Base-by-base conservation (phyloP, 2,797 vertebrate species). In the Arnoldichthys spilopterus region DNA sequence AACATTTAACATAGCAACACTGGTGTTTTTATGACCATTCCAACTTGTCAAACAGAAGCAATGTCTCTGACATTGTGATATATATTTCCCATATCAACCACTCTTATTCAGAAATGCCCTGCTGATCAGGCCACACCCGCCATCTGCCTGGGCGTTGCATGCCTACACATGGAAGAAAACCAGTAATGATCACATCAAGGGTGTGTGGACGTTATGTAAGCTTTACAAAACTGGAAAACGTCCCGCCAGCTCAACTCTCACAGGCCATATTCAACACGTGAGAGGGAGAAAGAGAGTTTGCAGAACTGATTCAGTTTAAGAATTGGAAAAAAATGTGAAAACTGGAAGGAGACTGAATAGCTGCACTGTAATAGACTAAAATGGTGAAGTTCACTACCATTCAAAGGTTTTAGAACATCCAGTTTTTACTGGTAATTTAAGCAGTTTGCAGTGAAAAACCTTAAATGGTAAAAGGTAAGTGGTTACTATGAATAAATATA, bases 141-240 rank as follows among this genome's bases (percentile, higher is more conserved):
- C 24, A 58, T 77, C 69, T 40, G 69, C 58, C 58, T 22, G 30
- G 15, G 66, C 3, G 18, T n/a, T 24, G n/a, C 37, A 51, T n/a
- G 16, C 54, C 70, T 82, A 53, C 59, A 67, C 62, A 66, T 75
- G 64, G 72, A 70, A 82, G 74, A 74, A 53, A 74, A 51, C 74
- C 61, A 67, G 34, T 84, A 43, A 63, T 71, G 47, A n/a, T 30
- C 53, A 30, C 1, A 15, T 32, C 15, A 32, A 34, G 59, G 59
- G 20, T 40, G 20, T 70, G 37, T 76, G 61, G 20, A 28, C 66
- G 59, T 83, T 85, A 82, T 74, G 62, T 82, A 82, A 81, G 72
- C 30, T 84, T 83, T 79, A 73, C 68, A 66, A 62, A 73, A 77
- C 74, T 83, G 79, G 28, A 62, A 34, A 59, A 32, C 18, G 28